phyloP scores from a whole-genome alignment of 2,797 vertebrate species.

The Meda fulgida region DNA sequence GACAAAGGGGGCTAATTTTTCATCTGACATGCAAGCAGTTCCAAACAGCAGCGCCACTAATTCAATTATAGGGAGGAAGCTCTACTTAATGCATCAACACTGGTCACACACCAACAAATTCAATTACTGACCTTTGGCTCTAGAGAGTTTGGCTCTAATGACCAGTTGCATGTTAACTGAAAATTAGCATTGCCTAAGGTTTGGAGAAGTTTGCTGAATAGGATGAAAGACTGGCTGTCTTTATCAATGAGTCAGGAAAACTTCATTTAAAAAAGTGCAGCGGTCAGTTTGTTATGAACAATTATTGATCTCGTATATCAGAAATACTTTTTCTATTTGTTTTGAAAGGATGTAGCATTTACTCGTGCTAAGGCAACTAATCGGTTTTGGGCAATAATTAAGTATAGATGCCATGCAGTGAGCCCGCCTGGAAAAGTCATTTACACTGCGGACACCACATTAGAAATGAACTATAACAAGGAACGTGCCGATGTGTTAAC shows the following conservation, averaged over 20 bases:
- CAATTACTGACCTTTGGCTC: conserved; percentile 83
- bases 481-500: conserved; percentile 73
- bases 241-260: conserved; percentile 61
- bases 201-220: conserved; percentile 53
- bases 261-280: conserved; percentile 66
- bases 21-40: conserved; percentile 67
- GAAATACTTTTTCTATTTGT: conserved; percentile 59
- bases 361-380: conserved; percentile 57
- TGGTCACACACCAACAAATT: conserved; percentile 76
- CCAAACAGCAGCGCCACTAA: conserved; percentile 68
- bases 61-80: conserved; percentile 72
- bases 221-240: conserved; percentile 36
- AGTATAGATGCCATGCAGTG: conserved; percentile 68
- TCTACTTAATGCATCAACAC: conserved; percentile 75
- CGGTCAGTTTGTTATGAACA: conserved; percentile 72
- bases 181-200: conserved; percentile 73
- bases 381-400: conserved; percentile 63
- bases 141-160: conserved; percentile 74
- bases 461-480: conserved; percentile 69
- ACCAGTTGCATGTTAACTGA: conserved; percentile 81
- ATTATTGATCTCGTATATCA: conserved; percentile 76
- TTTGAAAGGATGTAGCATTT: conserved; percentile 63
- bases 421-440: conserved; percentile 72
- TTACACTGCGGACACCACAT: conserved; percentile 67
- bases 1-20: conserved; percentile 71